A percentile compares a stretch with the other conserved stretches of the same genome.
Conservation (phyloP, 2,797 vertebrate species). For the Graptemys geographica region DNA sequence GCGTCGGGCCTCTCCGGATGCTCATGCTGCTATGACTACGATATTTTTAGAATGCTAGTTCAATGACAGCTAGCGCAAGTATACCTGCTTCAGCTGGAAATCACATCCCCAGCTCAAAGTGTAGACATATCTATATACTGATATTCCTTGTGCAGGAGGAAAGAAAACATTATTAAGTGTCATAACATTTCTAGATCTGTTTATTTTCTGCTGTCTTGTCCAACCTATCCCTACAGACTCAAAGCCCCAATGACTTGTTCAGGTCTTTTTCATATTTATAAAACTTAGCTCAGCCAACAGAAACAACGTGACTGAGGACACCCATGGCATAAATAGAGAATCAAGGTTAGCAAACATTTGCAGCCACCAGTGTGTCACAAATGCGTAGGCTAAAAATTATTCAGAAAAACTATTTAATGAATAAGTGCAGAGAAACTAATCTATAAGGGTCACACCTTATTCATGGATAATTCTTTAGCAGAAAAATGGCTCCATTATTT, state of each 20-base stretch:
- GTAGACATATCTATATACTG: not conserved
- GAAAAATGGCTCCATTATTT: conserved; percentile 61
- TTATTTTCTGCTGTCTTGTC: conserved; percentile 16
- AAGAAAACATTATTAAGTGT: not conserved
- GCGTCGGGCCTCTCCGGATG: not conserved
- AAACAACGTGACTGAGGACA: conserved; percentile 3
- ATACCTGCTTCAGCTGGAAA: not conserved
- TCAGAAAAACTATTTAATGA: conserved; percentile 46
- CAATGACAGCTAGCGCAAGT: not conserved
- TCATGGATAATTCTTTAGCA: conserved; percentile 26
- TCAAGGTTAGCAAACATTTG: conserved; percentile 55
- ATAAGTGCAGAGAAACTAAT: conserved; percentile 35
- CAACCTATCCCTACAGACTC: not conserved
- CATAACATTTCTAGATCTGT: not conserved
- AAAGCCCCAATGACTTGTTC: conserved; percentile 21
- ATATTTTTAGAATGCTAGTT: not conserved
- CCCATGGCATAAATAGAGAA: conserved; percentile 42
- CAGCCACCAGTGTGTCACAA: conserved; percentile 52
- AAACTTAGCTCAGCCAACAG: not conserved
- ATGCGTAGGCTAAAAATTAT: conserved; percentile 42
- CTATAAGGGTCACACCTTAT: conserved; percentile 54
- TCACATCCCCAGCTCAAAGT: not conserved
- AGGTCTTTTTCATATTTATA: conserved; percentile 28
- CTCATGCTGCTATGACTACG: not conserved
- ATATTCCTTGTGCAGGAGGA: not conserved